Base-by-base conservation (phyloP, 2,113 vertebrate species). In the Rostratula benghalensis region DNA sequence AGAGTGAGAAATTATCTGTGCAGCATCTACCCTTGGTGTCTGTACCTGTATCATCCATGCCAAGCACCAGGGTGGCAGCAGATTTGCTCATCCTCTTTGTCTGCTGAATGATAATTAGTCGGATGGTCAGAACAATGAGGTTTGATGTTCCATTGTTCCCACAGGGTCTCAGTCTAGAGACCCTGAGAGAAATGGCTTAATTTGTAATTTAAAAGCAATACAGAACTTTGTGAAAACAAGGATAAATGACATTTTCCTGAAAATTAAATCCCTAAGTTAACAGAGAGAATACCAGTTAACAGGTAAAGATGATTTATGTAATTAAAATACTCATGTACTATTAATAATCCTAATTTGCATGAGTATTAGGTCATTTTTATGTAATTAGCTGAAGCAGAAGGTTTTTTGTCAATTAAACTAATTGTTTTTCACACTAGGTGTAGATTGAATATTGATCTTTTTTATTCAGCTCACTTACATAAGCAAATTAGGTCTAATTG, bases 401-500 rank as follows among this genome's bases (percentile, higher is more conserved):
- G 71, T 5, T 93, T 93, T 96, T 90, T 96, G 94, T 98, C 97
- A 97, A 97, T 98, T 98, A 98, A 97, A 98, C 93, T 97, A 98
- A 98, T 97, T 97, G 95, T 92, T 97, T 97, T 97, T 92, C 94
- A 96, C 96, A 96, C 89, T 97, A 98, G 96, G 94, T 98, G 94
- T 97, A 97, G 96, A 96, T 92, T 96, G 98, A 96, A 97, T 98
- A 98, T 98, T 97, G 98, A 98, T 98, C 95, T 96, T 96, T 91
- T 94, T 89, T 78, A 97, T 96, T 95, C 96, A 97, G 93, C 95
- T 97, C 97, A 96, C 97, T 97, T 97, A 93, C 96, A 98, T 97
- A 98, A 97, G 96, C 97, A 98, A 98, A 98, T 98, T 97, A 97
- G 90, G 94, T 80, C 90, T 98, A 98, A 98, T 98, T 98, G 91